Evolutionary conservation across 2,113 vertebrate species (phyloP).

Genomic region (Tychaedon coryphoeus): DNA sequence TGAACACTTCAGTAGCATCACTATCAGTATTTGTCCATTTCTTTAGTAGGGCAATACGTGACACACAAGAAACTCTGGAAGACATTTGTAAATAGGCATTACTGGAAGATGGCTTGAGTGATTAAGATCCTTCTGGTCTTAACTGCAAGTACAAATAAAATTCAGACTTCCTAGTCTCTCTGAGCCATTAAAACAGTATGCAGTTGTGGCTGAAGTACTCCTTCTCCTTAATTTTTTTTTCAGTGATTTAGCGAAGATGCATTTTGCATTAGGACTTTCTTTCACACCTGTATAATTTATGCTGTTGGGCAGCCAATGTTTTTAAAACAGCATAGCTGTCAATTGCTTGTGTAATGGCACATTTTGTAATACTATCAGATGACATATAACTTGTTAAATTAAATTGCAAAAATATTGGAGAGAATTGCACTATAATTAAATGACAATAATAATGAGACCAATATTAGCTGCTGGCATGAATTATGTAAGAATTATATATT

Average conservation of each 20-base stretch:
- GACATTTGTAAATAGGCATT: not conserved
- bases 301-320: constrained; percentile 57
- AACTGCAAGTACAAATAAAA: not conserved
- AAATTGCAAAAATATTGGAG: constrained; percentile 42
- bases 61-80: not conserved
- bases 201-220: not conserved
- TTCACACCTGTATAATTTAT: constrained; percentile 48
- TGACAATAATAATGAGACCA: constrained; percentile 72
- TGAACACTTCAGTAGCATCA: not conserved
- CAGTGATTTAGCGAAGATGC: not conserved
- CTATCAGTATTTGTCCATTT: not conserved
- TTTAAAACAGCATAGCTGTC: constrained; percentile 62
- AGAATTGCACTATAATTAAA: constrained; percentile 61
- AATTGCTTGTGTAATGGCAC: constrained; percentile 29
- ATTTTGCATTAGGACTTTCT: constrained; percentile 10
- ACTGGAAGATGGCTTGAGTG: not conserved
- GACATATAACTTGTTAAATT: constrained; percentile 53
- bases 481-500: constrained; percentile 42
- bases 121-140: not conserved
- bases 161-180: not conserved
- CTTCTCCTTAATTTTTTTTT: not conserved
- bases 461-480: constrained; percentile 47
- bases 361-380: constrained; percentile 52
- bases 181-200: not conserved
- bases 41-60: not conserved